A percentile compares a stretch with the other conserved stretches of the same genome.
These are phyloP conservation scores for Plecotus auritus DNA, from an alignment of 2,113 vertebrate genomes.

Conservation along the genomic window DNA sequence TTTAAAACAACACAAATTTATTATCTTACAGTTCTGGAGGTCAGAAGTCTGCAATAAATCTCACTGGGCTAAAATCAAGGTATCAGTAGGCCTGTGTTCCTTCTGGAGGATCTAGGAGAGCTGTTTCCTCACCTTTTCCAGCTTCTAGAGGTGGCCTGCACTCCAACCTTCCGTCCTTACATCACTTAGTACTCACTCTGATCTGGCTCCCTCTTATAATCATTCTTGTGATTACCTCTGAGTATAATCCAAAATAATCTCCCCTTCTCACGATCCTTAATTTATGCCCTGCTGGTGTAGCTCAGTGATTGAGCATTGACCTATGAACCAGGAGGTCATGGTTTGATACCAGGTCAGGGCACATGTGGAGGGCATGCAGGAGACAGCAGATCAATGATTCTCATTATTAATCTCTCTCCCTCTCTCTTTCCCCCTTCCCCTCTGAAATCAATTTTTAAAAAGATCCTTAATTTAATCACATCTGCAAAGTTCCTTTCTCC, in stretches of 20 bases:
- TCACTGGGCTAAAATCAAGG: neutral
- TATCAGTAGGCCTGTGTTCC: neutral
- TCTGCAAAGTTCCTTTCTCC: neutral
- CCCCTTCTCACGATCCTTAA: neutral
- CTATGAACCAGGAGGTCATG: no score
- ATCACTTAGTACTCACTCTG: neutral
- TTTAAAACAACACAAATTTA: neutral
- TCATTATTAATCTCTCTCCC: no score
- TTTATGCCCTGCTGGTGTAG: neutral
- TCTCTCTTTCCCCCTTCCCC: no score
- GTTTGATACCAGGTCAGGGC: no score
- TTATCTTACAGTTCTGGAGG: neutral
- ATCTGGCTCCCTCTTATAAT: neutral
- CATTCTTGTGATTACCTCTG: neutral
- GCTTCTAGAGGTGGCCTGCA: neutral
- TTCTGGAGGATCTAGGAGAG: neutral
- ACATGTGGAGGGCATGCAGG: no score
- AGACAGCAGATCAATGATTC: no score
- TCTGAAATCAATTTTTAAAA: neutral
- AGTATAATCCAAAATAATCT: neutral
- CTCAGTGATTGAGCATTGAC: no score
- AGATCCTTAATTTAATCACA: neutral
- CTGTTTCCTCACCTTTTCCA: neutral
- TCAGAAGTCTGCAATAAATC: neutral
- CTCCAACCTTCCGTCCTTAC: neutral